Evolutionary conservation across 2,888 invertebrate species (phyloP).

Genomic region (Thera britannica): DNA sequence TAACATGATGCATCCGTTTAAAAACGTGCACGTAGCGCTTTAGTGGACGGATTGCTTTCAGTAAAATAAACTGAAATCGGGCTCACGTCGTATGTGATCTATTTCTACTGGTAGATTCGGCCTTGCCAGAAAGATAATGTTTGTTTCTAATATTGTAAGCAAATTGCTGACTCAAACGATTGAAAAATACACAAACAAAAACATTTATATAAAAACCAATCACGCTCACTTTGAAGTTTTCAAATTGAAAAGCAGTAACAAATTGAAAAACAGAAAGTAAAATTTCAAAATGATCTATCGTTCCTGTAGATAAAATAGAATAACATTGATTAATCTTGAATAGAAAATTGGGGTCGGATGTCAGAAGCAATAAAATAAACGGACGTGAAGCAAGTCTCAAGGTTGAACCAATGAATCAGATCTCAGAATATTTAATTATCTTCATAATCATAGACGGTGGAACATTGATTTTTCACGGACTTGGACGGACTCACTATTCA

Average conservation of each 20-base stretch:
- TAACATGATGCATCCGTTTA: too few species aligned
- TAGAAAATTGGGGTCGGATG: slow-evolving; percentile 42
- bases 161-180: slow-evolving; percentile 33
- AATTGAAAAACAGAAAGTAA: too few species aligned
- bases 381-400: slow-evolving; percentile 28
- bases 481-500: neutral
- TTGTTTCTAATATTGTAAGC: slow-evolving; percentile 50
- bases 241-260: too few species aligned
- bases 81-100: slow-evolving; percentile 50
- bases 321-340: slow-evolving; percentile 22
- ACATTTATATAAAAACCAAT: neutral
- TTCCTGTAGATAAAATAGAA: slow-evolving; percentile 3
- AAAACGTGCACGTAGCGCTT: too few species aligned
- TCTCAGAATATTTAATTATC: slow-evolving; percentile 23
- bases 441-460: slow-evolving; percentile 5
- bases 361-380: slow-evolving; percentile 42
- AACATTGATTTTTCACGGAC: neutral
- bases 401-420: slow-evolving; percentile 30
- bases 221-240: too few species aligned
- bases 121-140: slow-evolving; percentile 65
- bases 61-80: slow-evolving; percentile 47
- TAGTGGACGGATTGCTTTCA: slow-evolving; percentile 15
- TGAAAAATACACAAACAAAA: neutral
- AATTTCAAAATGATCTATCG: slow-evolving; percentile 22
- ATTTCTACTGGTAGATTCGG: slow-evolving; percentile 59